A percentile compares a stretch with the other conserved stretches of the same genome.
Conservation (phyloP, 2,797 vertebrate species). For the Pipistrellus nathusii region DNA sequence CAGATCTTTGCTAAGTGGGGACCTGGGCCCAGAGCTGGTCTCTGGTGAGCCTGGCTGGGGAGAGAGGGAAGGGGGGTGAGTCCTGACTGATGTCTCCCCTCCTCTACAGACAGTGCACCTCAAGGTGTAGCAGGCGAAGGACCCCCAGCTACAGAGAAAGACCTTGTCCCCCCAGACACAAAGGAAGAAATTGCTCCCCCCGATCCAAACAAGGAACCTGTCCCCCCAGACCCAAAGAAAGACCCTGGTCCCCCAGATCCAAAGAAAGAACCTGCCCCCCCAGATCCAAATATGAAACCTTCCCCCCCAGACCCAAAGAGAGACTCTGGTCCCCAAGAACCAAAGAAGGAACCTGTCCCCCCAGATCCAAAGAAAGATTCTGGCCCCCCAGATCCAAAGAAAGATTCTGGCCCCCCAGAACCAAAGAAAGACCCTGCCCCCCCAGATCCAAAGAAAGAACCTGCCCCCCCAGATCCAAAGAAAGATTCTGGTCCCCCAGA, state of each 20-base stretch:
- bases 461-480: background rate
- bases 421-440: background rate
- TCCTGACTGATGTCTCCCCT: conserved; percentile 28
- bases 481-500: background rate
- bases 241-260: too few species aligned
- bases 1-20: background rate
- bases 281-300: rapidly evolving
- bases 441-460: background rate
- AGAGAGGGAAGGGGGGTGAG: too few species aligned
- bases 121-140: background rate
- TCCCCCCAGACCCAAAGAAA: background rate
- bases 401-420: background rate
- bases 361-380: background rate
- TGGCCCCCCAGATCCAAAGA: background rate
- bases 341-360: background rate
- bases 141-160: conserved; percentile 46
- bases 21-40: background rate
- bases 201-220: conserved; percentile 25
- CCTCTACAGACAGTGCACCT: conserved; percentile 67
- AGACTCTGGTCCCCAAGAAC: background rate
- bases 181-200: background rate
- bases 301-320: background rate
- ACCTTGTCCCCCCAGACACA: background rate
- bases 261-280: background rate
- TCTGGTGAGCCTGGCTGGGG: background rate